Percentiles rank a stretch among this genome's conserved stretches.
Evolutionary conservation across 2,888 invertebrate genomes (phyloP).

Genomic region (Ashinkailepas kermadecensis): DNA sequence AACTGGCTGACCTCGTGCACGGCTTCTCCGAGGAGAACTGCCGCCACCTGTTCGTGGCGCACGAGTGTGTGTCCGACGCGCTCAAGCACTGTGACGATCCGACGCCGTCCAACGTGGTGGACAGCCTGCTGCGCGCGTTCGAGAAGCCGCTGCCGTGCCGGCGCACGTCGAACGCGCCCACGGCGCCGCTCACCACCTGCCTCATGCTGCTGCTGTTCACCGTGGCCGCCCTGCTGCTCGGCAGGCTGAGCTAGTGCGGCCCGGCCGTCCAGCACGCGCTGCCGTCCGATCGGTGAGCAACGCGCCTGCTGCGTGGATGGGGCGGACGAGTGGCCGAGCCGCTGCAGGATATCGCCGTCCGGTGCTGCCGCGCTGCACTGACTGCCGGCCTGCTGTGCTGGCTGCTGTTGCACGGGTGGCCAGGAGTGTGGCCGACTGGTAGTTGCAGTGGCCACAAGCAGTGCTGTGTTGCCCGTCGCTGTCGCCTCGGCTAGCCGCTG

Average conservation of each 20-base stretch:
- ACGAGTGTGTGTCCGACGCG: not conserved
- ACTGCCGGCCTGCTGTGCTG: no score
- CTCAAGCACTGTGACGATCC: not conserved
- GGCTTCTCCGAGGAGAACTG: not conserved
- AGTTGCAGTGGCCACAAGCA: no score
- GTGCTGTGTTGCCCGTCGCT: no score
- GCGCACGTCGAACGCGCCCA: not conserved
- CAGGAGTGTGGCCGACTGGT: no score
- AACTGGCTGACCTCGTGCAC: not conserved
- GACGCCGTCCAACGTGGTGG: conserved; percentile 18
- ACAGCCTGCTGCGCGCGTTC: conserved; percentile 11
- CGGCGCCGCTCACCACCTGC: not conserved
- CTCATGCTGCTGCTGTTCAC: not conserved
- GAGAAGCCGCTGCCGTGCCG: conserved; percentile 7
- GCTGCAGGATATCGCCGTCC: no score
- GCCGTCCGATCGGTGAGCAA: not conserved
- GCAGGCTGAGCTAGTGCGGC: conserved; percentile 4
- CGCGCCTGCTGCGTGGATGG: no score
- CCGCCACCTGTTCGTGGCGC: not conserved
- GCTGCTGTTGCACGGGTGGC: no score
- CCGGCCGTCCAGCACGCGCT: not conserved
- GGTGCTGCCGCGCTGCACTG: no score
- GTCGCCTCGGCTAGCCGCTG: no score
- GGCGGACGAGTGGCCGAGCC: no score
- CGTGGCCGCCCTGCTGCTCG: not conserved